Evolutionary conservation across 2,888 invertebrate genomes (phyloP).

Genomic region (Gymnocheta viridis): DNA sequence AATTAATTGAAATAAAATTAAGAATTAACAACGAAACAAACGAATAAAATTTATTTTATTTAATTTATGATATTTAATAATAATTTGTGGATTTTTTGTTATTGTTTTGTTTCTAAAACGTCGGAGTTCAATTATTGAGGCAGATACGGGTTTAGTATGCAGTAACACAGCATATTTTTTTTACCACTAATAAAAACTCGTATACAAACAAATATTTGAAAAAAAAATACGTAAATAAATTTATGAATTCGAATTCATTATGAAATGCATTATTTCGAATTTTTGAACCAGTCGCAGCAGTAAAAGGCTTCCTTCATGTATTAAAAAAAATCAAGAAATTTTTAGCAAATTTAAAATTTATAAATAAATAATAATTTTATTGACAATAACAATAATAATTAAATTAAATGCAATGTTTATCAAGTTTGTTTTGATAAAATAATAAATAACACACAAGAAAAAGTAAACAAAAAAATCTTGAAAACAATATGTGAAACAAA

Average conservation of each 20-base stretch:
- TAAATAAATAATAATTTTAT: neutral
- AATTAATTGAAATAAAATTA: slow-evolving; percentile 21
- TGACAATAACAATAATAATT: slow-evolving; percentile 19
- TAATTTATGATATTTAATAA: slow-evolving; percentile 40
- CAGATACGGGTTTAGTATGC: slow-evolving; percentile 65
- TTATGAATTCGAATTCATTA: slow-evolving; percentile 4
- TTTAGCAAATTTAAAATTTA: neutral
- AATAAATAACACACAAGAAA: slow-evolving; percentile 20
- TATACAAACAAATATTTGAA: neutral
- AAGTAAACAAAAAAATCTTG: neutral
- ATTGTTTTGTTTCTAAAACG: neutral
- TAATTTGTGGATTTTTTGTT: neutral
- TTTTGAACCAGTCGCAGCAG: neutral
- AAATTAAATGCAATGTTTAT: neutral
- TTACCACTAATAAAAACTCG: slow-evolving; percentile 1
- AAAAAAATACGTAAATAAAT: slow-evolving; percentile 1
- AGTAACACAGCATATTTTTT: neutral
- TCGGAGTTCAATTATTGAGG: slow-evolving; percentile 52
- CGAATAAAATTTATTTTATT: slow-evolving; percentile 1
- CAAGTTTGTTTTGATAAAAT: neutral
- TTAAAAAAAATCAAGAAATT: neutral
- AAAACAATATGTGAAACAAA: slow-evolving; percentile 11
- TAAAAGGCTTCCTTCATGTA: neutral
- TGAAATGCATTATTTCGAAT: neutral
- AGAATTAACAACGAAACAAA: slow-evolving; percentile 12